Evolutionary conservation across 2,888 invertebrate genomes (phyloP).

Genomic region (Limnephilus marmoratus): DNA sequence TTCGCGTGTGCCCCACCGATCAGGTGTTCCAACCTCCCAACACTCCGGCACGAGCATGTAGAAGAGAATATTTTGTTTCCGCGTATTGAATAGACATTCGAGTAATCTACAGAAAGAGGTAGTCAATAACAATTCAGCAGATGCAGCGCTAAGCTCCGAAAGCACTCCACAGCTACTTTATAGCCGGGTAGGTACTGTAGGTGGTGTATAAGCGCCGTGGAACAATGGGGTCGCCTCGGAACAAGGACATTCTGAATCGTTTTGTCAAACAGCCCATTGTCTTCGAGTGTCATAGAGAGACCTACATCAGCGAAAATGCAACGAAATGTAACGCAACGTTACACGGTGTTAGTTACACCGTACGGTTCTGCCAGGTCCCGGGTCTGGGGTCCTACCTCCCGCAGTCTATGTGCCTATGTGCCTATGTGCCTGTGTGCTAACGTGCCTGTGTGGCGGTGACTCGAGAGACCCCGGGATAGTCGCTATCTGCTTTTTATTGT

Average conservation of each 20-base stretch:
- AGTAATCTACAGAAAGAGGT: constrained; percentile 26
- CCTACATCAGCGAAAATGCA: constrained; percentile 64
- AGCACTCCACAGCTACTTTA: background rate
- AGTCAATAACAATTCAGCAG: constrained; percentile 49
- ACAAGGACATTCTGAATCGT: constrained; percentile 58
- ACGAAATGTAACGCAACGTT: constrained; percentile 36
- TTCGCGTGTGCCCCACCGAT: background rate
- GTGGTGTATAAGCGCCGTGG: constrained; percentile 10
- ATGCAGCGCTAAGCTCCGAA: constrained; percentile 19
- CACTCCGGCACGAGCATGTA: constrained; percentile 39
- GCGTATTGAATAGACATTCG: constrained; percentile 2
- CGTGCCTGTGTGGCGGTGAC: background rate
- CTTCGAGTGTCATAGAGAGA: constrained; percentile 59
- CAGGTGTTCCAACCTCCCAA: constrained; percentile 23
- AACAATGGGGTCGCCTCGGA: constrained; percentile 50
- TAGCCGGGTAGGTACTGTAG: background rate
- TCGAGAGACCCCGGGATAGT: constrained; percentile 48
- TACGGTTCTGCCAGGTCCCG: background rate
- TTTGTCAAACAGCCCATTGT: constrained; percentile 61
- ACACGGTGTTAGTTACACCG: constrained; percentile 36
- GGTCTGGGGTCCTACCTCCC: background rate
- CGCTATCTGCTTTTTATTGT: constrained; percentile 65
- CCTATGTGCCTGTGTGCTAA: background rate
- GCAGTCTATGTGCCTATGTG: background rate
- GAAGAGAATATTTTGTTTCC: constrained; percentile 27